A percentile compares a stretch with the other conserved stretches of the same genome.
Conservation (phyloP, 2,888 invertebrate species). For the Sturmia bella region DNA sequence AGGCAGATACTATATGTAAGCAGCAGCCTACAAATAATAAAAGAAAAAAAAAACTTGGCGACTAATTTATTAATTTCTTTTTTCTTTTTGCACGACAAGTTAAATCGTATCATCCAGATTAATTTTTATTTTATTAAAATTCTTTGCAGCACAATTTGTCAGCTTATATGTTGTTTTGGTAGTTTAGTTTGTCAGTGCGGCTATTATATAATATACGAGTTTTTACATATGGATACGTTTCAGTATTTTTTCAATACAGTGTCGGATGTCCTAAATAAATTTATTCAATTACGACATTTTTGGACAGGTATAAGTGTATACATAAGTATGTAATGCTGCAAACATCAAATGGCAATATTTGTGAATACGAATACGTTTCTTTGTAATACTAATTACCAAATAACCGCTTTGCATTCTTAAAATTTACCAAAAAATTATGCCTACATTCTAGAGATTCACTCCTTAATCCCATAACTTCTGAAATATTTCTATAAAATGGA, state of each 20-base stretch:
- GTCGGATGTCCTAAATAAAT: slow-evolving; percentile 54
- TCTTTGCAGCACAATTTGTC: slow-evolving; percentile 25
- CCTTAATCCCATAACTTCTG: too few species aligned
- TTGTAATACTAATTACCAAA: too few species aligned
- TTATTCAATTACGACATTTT: slow-evolving; percentile 6
- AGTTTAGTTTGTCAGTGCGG: slow-evolving; percentile 36
- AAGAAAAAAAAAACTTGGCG: slow-evolving; percentile 27
- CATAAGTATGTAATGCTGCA: too few species aligned
- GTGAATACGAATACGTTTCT: too few species aligned
- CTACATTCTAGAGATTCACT: too few species aligned
- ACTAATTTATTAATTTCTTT: slow-evolving; percentile 56
- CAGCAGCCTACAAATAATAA: neutral
- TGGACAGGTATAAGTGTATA: too few species aligned
- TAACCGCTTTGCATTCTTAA: too few species aligned
- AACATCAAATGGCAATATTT: too few species aligned
- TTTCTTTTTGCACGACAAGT: slow-evolving; percentile 53
- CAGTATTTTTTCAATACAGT: slow-evolving; percentile 4
- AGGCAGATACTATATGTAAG: neutral
- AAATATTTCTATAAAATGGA: too few species aligned
- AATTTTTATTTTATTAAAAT: slow-evolving; percentile 69
- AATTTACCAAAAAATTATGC: too few species aligned
- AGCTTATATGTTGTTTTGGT: slow-evolving; percentile 30
- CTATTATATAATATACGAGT: slow-evolving; percentile 24
- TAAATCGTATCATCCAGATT: slow-evolving; percentile 67
- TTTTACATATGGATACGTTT: too few species aligned